Percentiles rank a stretch among this genome's conserved stretches.
phyloP scores from a whole-genome alignment of 2,797 vertebrate genomes.

The Mormyrus hasselquistii region DNA sequence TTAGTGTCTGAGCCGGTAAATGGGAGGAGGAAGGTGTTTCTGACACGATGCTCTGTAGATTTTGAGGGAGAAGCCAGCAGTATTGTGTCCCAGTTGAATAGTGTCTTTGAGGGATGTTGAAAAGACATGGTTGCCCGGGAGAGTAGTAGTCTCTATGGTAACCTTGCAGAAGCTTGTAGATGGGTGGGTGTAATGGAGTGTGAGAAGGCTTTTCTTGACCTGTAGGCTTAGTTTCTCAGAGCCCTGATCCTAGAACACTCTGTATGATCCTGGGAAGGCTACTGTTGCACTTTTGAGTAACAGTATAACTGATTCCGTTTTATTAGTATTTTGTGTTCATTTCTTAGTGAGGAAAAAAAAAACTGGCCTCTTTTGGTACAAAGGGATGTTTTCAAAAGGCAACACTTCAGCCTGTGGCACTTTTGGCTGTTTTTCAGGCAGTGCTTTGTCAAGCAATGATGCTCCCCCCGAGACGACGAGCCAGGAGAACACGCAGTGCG shows the following conservation, averaged over 20 bases:
- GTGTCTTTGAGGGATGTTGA: constrained; percentile 42
- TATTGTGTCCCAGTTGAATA: constrained; percentile 45
- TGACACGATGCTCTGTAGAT: constrained; percentile 17
- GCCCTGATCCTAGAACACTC: neutral
- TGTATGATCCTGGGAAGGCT: neutral
- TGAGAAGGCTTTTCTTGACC: constrained; percentile 20
- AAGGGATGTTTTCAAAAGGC: constrained; percentile 42
- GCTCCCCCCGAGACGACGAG: constrained; percentile 29
- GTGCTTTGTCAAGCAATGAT: constrained; percentile 12
- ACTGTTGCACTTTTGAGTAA: neutral
- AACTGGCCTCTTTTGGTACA: neutral
- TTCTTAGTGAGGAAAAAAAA: neutral
- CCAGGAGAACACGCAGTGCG: constrained; percentile 33
- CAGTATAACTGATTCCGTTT: neutral
- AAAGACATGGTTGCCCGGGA: constrained; percentile 46
- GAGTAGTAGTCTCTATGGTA: constrained; percentile 45
- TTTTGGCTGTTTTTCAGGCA: constrained; percentile 50
- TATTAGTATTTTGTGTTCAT: neutral
- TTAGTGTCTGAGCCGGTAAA: neutral
- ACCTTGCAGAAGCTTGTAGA: constrained; percentile 27
- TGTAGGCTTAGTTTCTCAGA: neutral
- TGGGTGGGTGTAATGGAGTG: constrained; percentile 24
- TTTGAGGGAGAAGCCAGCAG: constrained; percentile 39
- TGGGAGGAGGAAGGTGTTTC: constrained; percentile 7
- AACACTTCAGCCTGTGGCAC: constrained; percentile 36